Percentiles rank a stretch among this genome's conserved stretches.
These are phyloP conservation scores for Pandemis corylana DNA, from an alignment of 2,888 invertebrate genomes.

Conservation along the genomic window DNA sequence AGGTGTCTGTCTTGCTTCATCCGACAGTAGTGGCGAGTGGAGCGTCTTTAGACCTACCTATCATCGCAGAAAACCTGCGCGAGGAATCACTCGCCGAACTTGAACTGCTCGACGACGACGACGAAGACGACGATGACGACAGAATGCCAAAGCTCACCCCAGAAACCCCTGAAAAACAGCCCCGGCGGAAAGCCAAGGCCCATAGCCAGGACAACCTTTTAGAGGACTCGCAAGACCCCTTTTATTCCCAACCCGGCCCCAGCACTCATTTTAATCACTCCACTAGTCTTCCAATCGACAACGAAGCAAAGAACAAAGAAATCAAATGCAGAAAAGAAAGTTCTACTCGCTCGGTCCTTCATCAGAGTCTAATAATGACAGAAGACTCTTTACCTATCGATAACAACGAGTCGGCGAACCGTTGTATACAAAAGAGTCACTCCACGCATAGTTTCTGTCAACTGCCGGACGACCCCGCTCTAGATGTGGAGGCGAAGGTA, in stretches of 20 bases:
- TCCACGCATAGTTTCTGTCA: conserved; percentile 62
- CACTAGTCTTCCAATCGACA: conserved; percentile 43
- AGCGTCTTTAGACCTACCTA: conserved; percentile 70
- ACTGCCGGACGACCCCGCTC: conserved; percentile 35
- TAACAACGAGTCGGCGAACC: conserved; percentile 59
- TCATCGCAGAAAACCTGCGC: conserved; percentile 63
- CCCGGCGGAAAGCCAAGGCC: conserved; percentile 55
- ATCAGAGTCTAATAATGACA: conserved; percentile 64
- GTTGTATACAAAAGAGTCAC: conserved; percentile 61
- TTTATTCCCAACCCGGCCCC: conserved; percentile 52
- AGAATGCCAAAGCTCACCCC: conserved; percentile 22
- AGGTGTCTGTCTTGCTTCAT: conserved; percentile 75
- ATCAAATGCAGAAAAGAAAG: conserved; percentile 47
- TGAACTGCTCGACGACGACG: conserved; percentile 50
- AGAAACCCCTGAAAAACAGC: conserved; percentile 42
- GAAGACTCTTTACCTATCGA: conserved; percentile 48
- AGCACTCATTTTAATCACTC: conserved; percentile 51
- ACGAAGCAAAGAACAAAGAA: conserved; percentile 49
- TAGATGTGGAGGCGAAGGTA: conserved; percentile 44
- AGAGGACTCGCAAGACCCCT: conserved; percentile 52
- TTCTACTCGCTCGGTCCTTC: conserved; percentile 53
- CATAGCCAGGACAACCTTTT: conserved; percentile 61
- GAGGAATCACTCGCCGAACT: conserved; percentile 62
- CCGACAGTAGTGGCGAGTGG: conserved; percentile 67
- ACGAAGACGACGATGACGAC: conserved; percentile 23